phyloP scores from a whole-genome alignment of 2,888 invertebrate genomes.

The Deroplatys truncata region DNA sequence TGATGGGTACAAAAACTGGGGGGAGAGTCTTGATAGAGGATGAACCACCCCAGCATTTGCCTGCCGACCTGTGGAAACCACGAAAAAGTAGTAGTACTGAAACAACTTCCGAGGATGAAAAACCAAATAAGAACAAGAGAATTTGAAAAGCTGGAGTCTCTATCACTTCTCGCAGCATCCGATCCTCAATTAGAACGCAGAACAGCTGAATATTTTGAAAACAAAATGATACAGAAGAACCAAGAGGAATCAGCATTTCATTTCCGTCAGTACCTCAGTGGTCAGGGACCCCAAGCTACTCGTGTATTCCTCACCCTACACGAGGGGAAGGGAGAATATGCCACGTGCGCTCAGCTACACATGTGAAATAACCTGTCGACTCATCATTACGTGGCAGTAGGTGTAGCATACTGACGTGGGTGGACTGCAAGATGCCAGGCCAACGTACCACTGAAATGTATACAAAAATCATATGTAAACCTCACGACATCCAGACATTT shows the following conservation, averaged over 20 bases:
- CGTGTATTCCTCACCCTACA: background rate
- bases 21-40: no score
- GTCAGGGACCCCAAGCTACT: background rate
- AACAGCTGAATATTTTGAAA: background rate
- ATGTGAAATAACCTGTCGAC: background rate
- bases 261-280: background rate
- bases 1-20: no score
- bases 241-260: background rate
- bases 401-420: background rate
- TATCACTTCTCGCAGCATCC: no score
- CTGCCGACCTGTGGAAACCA: no score
- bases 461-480: background rate
- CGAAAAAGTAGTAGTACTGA: no score
- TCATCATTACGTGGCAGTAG: background rate
- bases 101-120: no score
- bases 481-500: no score
- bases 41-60: no score
- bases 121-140: no score
- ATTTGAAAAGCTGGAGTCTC: no score
- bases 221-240: background rate
- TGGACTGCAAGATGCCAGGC: background rate
- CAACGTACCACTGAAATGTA: background rate
- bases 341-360: background rate
- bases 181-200: background rate
- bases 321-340: background rate